phyloP scores from a whole-genome alignment of 1,140 invertebrate genomes.

The Pogonomyrmex barbatus region DNA sequence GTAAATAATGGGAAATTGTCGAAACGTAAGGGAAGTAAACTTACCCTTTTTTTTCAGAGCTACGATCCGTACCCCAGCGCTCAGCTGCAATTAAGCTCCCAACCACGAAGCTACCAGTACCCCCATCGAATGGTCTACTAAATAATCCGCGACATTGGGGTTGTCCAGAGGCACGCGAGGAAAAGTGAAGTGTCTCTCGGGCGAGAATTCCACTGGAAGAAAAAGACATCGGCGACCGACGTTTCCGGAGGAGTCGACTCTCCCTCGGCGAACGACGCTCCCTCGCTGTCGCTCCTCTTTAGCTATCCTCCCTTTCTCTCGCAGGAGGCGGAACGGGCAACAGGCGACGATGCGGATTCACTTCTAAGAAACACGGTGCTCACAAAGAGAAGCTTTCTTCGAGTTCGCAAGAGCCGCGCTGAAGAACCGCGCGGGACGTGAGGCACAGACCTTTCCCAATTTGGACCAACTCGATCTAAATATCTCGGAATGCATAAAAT shows the following conservation, averaged over 20 bases:
- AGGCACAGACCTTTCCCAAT: not conserved
- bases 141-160: constrained; percentile 34
- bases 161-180: not conserved
- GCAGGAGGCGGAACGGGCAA: constrained; percentile 9
- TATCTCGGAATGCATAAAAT: constrained; percentile 25
- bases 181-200: not conserved
- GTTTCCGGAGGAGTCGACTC: constrained; percentile 29
- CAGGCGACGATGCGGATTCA: constrained; percentile 22
- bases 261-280: constrained; percentile 18
- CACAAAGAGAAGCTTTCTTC: constrained; percentile 62
- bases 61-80: constrained; percentile 76
- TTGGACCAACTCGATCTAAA: not conserved
- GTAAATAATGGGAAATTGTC: not conserved
- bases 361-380: constrained; percentile 70
- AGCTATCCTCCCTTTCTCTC: constrained; percentile 51
- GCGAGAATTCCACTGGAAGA: not conserved
- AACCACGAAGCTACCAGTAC: constrained; percentile 77
- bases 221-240: not conserved
- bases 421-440: constrained; percentile 15
- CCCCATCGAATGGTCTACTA: constrained; percentile 80
- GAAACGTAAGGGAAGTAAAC: not conserved
- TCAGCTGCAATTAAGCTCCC: constrained; percentile 71
- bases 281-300: constrained; percentile 39
- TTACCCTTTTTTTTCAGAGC: constrained; percentile 58
- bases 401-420: constrained; percentile 47